Base-by-base conservation (phyloP, 2,797 vertebrate species). In the Siniperca obscura region DNA sequence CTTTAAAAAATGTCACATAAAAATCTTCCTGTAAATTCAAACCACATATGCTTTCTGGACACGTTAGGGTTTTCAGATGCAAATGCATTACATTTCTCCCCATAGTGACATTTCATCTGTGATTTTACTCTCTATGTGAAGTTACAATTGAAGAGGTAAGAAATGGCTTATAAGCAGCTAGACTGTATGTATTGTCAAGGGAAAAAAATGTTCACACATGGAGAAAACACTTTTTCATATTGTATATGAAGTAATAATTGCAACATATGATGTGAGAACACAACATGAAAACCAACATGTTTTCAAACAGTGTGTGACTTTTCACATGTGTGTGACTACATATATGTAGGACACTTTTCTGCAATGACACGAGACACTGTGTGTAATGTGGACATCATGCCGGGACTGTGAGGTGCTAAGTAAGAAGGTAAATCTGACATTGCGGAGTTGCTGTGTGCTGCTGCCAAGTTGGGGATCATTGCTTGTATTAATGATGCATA, bases 401-500 rank as follows among this genome's bases (percentile, higher is more conserved):
- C 61, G 55, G 68, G 70, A 69, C 79, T 81, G 70, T 61, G 69
- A 81, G 84, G 71, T 83, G 83, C 82, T 82, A 84, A 89, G 84
- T 81, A 81, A 82, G 81, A 78, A 83, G 34, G 62, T 56, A 73
- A 87, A 79, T 88, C 72, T 91, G 82, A 81, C 80, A 48, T 56
- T 76, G 50, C 30, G 1, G 72, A 86, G 72, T 81, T 68, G 74
- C 80, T 61, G 71, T 64, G 42, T 55, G 78, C 77, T 6, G 27
- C 83, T 87, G 85, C 88, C 86, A 90, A 82, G 86, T 75, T 80
- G 70, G 70, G 83, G 91, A 88, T 92, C 91, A 81, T 81, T 87
- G 91, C 84, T 89, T 65, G 75, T 86, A 89, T 92, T 94, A 93
- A 93, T 92, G 90, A 92, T 61, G 88, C 87, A 72, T 90, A 74